Conservation (phyloP, 2,797 vertebrate genomes). For the Tragelaphus oryx region DNA sequence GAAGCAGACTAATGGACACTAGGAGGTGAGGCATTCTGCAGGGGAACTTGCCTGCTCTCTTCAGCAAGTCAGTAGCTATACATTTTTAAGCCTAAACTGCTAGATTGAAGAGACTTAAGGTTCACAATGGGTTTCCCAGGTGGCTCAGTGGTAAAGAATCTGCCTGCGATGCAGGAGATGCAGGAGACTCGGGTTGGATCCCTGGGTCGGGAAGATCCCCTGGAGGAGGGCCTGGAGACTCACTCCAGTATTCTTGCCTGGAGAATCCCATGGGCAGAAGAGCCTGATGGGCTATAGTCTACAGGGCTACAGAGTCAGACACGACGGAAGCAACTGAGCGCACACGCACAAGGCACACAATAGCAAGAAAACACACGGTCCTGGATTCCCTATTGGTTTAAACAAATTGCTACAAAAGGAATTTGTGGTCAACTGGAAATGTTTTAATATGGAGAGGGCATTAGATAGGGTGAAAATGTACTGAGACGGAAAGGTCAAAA, state of each 20-base stretch:
- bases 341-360: not conserved
- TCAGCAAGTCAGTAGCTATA: not conserved
- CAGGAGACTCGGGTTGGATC: not conserved
- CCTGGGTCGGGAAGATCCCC: not conserved
- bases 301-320: not conserved
- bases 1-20: not conserved
- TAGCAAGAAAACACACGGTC: not conserved
- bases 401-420: not conserved
- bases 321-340: not conserved
- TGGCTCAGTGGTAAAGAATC: not conserved
- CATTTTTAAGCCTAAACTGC: not conserved
- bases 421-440: not conserved
- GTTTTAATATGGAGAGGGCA: not conserved
- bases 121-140: not conserved
- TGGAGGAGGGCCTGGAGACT: not conserved
- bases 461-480: not conserved
- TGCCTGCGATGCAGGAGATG: not conserved
- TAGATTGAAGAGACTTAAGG: not conserved
- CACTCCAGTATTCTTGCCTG: not conserved
- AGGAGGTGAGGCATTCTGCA: not conserved
- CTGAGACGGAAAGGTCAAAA: not conserved
- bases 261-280: not conserved
- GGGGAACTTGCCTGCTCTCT: not conserved
- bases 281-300: not conserved
- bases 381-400: not conserved